Evolutionary conservation across 2,888 invertebrate species (phyloP), one percentile per base, ranked within the genome.

Genomic region (Drosophila demipolita): DNA sequence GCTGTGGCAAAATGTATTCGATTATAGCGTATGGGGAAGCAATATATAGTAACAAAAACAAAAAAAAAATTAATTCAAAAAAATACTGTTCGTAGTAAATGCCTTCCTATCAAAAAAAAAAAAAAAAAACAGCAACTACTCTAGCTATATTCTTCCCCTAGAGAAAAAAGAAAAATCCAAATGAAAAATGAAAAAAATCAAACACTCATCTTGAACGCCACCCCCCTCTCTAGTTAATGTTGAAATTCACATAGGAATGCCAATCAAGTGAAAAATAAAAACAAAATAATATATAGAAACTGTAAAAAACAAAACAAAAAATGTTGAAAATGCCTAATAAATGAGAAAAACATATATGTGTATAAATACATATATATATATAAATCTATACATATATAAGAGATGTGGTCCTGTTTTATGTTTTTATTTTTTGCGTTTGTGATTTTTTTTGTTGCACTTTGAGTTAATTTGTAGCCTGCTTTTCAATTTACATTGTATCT

Each of bases 221-320:
- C 73, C 57, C 42, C 78, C 57, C 65, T 72, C 66, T 77, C 76
- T 76, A 85, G 87, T 70, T 78, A 86, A 81, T 69, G 89, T 85
- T 86, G 62, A 78, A 75, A 66, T 74, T 87, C 88, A 74, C 66
- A 60, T 88, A 78, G 86, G 66, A 72, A 84, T 69, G 88, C 88
- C 88, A 86, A 86, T 83, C 86, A 70, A 71, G 73, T 66, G 71
- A 48, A 67, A 72, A 49, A 57, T n/a, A 50, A 63, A 36, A 61
- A 60, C 20, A 33, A 49, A 64, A 59, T 65, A 78, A 64, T 64
- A 61, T 63, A 70, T 65, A 75, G 58, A 68, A 67, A 74, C 35
- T 73, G 62, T 75, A 75, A 67, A 64, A 57, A 77, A 26, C 26
- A n/a, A 66, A 58, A 38, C 63, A 54, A 55, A 73, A 69, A 63